Evolutionary conservation across 2,888 invertebrate genomes (phyloP), one percentile per base, ranked within the genome.

Genomic region (Melikaiella ostensackeni): DNA sequence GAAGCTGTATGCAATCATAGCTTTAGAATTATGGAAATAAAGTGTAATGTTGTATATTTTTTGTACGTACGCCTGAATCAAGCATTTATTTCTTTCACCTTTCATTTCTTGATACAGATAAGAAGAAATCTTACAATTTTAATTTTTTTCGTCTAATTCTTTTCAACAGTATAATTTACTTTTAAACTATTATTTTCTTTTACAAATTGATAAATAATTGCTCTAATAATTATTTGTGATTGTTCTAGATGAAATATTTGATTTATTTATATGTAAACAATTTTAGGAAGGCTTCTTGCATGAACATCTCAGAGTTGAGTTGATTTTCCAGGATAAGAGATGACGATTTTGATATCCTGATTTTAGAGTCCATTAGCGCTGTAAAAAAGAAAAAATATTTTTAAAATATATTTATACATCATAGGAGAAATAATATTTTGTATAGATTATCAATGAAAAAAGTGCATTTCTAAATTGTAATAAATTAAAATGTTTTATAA

Each of bases 11-110:
- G 81, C 83, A 84, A 82, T 80, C 50, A 73, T 76, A 76, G 75
- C 73, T 79, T 84, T 86, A 87, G 84, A 83, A 82, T 78, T 82
- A 84, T 84, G 84, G 84, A 86, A 88, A 91, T 90, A 90, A 91
- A 91, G 83, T 87, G 82, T 89, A 84, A 87, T 83, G 84, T 88
- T 91, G 88, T 90, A 89, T 89, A 90, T 90, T 91, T 90, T 89
- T 87, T 87, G 86, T 87, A 88, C 83, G 76, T 82, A 85, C 78
- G 83, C 80, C 55, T 76, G 55, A 75, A 57, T 50, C n/a, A 61
- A 64, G 74, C 21, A 50, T 59, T 77, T 6, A n/a, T 35, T 74
- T 77, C 30, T 75, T 63, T 46, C 42, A 24, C 42, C 50, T 75
- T 2, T 27, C 2, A 59, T 9, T 74, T 33, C 11, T 74, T 33